phyloP scores from a whole-genome alignment of 2,888 invertebrate species.

The Phortica okadai region DNA sequence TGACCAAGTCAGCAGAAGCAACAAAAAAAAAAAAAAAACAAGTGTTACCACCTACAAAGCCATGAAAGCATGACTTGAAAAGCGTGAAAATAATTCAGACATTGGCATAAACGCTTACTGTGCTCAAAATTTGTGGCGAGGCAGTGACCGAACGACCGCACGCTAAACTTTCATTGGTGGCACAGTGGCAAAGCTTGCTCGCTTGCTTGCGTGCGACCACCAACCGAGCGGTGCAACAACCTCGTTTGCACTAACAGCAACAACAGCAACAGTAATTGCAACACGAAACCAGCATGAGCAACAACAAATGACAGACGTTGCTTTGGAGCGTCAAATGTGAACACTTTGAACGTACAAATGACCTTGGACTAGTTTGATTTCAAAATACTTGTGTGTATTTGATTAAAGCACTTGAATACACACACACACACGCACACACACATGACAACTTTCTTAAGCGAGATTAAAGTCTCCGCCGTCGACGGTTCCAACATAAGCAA shows the following conservation, averaged over 20 bases:
- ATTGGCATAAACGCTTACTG: constrained; percentile 36
- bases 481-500: no score
- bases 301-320: constrained; percentile 3
- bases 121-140: constrained; percentile 39
- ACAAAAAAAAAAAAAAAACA: no score
- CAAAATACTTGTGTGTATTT: constrained; percentile 45
- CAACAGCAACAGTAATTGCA: constrained; percentile 6
- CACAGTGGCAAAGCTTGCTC: constrained; percentile 32
- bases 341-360: constrained; percentile 35
- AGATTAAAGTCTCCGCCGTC: no score
- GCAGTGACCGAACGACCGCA: constrained; percentile 16
- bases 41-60: no score
- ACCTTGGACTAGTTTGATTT: constrained; percentile 68
- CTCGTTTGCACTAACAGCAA: constrained; percentile 51
- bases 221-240: constrained; percentile 62
- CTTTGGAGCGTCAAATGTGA: constrained; percentile 19
- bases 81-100: no score
- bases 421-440: constrained; percentile 32
- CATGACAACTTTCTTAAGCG: constrained; percentile 14
- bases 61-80: no score
- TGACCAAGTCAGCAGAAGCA: no score
- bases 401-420: constrained; percentile 31
- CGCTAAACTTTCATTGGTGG: constrained; percentile 20
- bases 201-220: constrained; percentile 20
- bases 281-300: constrained; percentile 5